A percentile compares a stretch with the other conserved stretches of the same genome.
phyloP scores from a whole-genome alignment of 2,797 vertebrate species.

The Artibeus lituratus region DNA sequence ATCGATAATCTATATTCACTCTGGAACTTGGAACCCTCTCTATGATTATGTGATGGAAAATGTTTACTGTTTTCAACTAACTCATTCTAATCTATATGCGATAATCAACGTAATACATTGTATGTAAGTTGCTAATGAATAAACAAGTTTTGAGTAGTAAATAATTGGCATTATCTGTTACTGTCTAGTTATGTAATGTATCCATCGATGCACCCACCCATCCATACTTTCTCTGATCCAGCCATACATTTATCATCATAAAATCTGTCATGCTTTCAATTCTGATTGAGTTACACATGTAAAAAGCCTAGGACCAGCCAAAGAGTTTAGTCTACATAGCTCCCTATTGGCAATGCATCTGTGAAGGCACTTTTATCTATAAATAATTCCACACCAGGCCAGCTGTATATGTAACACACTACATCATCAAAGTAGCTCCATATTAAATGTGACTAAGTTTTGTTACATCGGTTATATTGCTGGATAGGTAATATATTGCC shows the following conservation, averaged over 20 bases:
- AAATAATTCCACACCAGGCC: slow-evolving; percentile 46
- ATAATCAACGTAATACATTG: neutral
- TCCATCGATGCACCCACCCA: slow-evolving; percentile 7
- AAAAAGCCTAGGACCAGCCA: slow-evolving; percentile 62
- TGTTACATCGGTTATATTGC: neutral
- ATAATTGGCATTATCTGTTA: slow-evolving; percentile 50
- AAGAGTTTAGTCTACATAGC: slow-evolving; percentile 61
- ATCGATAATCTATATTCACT: neutral
- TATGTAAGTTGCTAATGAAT: neutral
- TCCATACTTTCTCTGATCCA: neutral
- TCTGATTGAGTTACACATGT: slow-evolving; percentile 70
- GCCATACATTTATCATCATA: slow-evolving; percentile 59
- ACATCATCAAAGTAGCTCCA: neutral
- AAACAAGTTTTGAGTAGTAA: slow-evolving; percentile 44
- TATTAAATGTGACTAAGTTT: neutral
- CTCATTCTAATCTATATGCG: neutral
- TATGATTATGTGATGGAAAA: neutral
- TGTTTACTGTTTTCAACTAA: neutral
- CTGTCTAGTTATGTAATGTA: slow-evolving; percentile 42
- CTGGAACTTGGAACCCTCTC: neutral
- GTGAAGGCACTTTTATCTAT: slow-evolving; percentile 32
- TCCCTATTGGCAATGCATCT: slow-evolving; percentile 59
- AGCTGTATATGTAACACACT: neutral
- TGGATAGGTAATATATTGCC: neutral
- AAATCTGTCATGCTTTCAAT: slow-evolving; percentile 61